Evolutionary conservation across 2,113 vertebrate genomes (phyloP).

Genomic region (Telmatochromis sp.): DNA sequence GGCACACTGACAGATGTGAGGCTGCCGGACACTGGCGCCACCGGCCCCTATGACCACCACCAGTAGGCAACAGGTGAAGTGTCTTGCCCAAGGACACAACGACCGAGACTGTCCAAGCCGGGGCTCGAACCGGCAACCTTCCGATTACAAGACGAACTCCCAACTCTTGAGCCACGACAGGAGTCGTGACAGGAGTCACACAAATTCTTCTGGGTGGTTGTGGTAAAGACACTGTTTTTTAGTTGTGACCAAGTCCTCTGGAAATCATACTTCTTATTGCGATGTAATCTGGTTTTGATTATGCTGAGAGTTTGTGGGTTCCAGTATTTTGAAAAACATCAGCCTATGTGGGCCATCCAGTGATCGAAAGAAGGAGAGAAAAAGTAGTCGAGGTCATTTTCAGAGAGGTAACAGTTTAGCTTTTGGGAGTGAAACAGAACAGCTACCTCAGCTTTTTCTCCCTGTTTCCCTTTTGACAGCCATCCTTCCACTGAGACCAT

Average conservation of each 20-base stretch:
- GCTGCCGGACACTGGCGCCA: fast-evolving
- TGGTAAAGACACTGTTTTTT: neutral
- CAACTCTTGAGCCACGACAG: fast-evolving
- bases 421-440: neutral
- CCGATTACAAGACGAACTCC: fast-evolving
- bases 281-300: neutral
- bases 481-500: neutral
- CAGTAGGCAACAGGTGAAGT: neutral
- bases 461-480: neutral
- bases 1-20: neutral
- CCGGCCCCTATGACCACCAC: neutral
- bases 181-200: neutral
- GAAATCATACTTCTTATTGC: neutral
- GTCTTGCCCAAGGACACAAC: neutral
- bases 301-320: neutral
- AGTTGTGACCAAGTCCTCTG: neutral
- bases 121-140: neutral
- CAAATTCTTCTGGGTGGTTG: neutral
- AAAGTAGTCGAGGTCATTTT: neutral
- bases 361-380: neutral
- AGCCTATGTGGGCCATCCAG: neutral
- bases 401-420: neutral
- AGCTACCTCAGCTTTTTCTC: neutral
- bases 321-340: neutral
- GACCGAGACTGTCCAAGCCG: fast-evolving